Percentiles rank a stretch among this genome's conserved stretches.
These are phyloP conservation scores for Nasua narica DNA, from an alignment of 2,797 vertebrate species.

Conservation along the genomic window DNA sequence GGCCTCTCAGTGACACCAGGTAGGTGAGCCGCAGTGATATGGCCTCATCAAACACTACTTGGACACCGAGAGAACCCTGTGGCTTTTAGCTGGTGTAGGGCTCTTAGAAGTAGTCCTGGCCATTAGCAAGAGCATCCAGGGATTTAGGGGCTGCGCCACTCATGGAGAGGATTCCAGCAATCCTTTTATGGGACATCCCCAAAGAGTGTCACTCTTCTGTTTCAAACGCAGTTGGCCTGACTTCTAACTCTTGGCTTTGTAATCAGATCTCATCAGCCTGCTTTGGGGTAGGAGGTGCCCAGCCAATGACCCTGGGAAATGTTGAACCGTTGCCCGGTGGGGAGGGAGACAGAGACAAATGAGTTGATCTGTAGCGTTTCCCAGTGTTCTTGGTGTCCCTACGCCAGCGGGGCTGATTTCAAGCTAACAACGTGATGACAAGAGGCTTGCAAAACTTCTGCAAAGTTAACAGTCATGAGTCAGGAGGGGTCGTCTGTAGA, in stretches of 20 bases:
- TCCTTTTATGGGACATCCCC: not conserved
- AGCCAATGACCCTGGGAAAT: not conserved
- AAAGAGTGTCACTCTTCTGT: rapidly evolving
- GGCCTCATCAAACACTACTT: too few species aligned
- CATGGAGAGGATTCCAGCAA: not conserved
- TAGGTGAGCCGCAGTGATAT: rapidly evolving
- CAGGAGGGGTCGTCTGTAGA: not conserved
- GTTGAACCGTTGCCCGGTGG: not conserved
- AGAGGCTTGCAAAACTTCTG: rapidly evolving
- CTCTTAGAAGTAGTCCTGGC: not conserved
- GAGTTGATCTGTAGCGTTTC: not conserved
- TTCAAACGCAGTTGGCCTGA: not conserved
- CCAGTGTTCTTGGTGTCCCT: rapidly evolving
- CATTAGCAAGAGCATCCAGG: not conserved
- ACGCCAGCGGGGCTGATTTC: rapidly evolving
- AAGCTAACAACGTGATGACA: rapidly evolving
- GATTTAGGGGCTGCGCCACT: not conserved
- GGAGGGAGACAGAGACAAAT: rapidly evolving
- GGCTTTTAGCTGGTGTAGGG: not conserved
- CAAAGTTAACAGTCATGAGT: rapidly evolving
- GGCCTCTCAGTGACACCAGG: not conserved
- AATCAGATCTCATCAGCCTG: not conserved
- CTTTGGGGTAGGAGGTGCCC: not conserved
- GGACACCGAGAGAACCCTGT: too few species aligned
- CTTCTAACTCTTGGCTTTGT: not conserved